phyloP scores from a whole-genome alignment of 1,140 invertebrate species.

The Olivierus martensii region DNA sequence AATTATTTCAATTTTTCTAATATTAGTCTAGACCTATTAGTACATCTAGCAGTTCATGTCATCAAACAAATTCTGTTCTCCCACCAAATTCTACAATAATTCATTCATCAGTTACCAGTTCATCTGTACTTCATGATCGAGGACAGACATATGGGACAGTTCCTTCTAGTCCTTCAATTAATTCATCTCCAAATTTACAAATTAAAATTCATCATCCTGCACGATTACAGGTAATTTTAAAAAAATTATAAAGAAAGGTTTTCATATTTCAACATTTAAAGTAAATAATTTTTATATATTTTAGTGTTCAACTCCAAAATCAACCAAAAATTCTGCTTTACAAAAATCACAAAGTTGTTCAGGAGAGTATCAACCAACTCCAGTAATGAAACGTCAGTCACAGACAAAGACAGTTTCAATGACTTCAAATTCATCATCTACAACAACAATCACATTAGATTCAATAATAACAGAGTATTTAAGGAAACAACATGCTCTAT shows the following conservation, averaged over 20 bases:
- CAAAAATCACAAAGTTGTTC: conserved; percentile 17
- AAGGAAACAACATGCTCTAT: conserved; percentile 61
- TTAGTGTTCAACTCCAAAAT: background rate
- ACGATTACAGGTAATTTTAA: background rate
- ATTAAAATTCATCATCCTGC: background rate
- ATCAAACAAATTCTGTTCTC: too few species aligned
- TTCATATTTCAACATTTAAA: background rate
- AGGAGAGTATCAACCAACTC: conserved; percentile 19
- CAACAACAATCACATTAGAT: conserved; percentile 52
- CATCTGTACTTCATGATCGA: too few species aligned
- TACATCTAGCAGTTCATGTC: too few species aligned
- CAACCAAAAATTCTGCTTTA: background rate
- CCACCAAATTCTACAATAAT: too few species aligned
- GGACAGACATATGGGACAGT: background rate
- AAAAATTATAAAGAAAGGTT: background rate
- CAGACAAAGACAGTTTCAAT: too few species aligned
- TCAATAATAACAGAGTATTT: conserved; percentile 91
- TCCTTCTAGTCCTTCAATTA: background rate
- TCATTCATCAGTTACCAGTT: too few species aligned
- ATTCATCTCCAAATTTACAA: background rate
- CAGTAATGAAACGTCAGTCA: conserved; percentile 15
- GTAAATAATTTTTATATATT: background rate
- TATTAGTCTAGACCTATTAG: too few species aligned
- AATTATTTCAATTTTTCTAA: too few species aligned
- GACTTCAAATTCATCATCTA: too few species aligned